These are phyloP conservation scores for Salvelinus alpinus DNA, from an alignment of 2,113 vertebrate species.

Conservation along the genomic window DNA sequence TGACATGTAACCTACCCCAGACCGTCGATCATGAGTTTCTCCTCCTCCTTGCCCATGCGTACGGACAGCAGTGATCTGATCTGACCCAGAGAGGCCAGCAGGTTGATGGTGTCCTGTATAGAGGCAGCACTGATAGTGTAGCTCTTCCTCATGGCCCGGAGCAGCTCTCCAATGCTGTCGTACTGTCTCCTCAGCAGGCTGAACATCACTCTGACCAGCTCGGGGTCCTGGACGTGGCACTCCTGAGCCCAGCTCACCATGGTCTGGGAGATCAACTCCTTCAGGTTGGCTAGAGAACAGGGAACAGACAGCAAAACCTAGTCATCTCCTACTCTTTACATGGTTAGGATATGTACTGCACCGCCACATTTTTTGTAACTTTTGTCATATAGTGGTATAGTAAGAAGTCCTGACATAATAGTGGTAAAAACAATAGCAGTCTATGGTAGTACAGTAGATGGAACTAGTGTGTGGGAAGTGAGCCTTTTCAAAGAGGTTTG, in stretches of 20 bases:
- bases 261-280: conserved; percentile 94
- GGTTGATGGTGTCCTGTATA: conserved; percentile 89
- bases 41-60: conserved; percentile 97
- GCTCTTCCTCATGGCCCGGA: conserved; percentile 90
- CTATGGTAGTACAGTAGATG: too few relatives aligned
- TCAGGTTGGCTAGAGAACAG: conserved; percentile 83
- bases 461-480: too few relatives aligned
- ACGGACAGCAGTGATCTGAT: conserved; percentile 96
- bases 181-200: conserved; percentile 91
- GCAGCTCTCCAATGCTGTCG: conserved; percentile 94
- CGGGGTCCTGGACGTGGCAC: conserved; percentile 91
- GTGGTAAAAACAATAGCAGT: too few relatives aligned
- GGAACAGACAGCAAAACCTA: background rate
- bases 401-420: too few relatives aligned
- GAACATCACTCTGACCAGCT: conserved; percentile 95
- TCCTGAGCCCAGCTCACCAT: conserved; percentile 98
- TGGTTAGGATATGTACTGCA: too few relatives aligned
- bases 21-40: conserved; percentile 96
- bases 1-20: conserved; percentile 81
- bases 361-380: too few relatives aligned
- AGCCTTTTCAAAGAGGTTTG: too few relatives aligned
- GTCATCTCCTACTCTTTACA: too few relatives aligned
- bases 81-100: conserved; percentile 92
- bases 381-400: too few relatives aligned
- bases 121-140: conserved; percentile 94